Evolutionary conservation across 2,888 invertebrate genomes (phyloP).

Genomic region (Phymatocera aterrima): DNA sequence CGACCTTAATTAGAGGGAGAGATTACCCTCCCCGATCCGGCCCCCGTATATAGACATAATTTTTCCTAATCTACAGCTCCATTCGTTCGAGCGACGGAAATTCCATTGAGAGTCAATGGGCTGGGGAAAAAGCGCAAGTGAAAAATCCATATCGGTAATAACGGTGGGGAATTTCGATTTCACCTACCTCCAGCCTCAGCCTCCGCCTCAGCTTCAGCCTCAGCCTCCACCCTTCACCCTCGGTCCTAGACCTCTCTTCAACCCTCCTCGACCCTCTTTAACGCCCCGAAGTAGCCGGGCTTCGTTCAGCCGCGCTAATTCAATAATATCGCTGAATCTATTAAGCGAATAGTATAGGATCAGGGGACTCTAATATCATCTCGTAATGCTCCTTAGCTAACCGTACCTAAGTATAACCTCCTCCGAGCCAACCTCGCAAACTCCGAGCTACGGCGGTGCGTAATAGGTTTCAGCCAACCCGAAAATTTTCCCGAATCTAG

Average conservation of each 20-base stretch:
- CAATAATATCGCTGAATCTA: slow-evolving; percentile 67
- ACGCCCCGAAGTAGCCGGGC: slow-evolving; percentile 54
- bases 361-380: slow-evolving; percentile 61
- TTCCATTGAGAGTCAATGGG: slow-evolving; percentile 46
- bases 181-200: slow-evolving; percentile 27
- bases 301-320: slow-evolving; percentile 64
- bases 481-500: slow-evolving; percentile 43
- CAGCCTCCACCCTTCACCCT: slow-evolving; percentile 20
- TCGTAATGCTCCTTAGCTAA: slow-evolving; percentile 60
- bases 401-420: slow-evolving; percentile 25
- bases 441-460: slow-evolving; percentile 28
- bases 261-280: slow-evolving; percentile 47
- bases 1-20: slow-evolving; percentile 29
- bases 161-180: slow-evolving; percentile 53
- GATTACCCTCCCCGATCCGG: not conserved
- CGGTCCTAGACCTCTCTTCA: slow-evolving; percentile 38
- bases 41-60: slow-evolving; percentile 32
- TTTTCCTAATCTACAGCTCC: slow-evolving; percentile 45
- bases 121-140: slow-evolving; percentile 43
- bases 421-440: slow-evolving; percentile 32
- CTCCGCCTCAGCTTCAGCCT: too few relatives aligned
- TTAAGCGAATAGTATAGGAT: slow-evolving; percentile 66
- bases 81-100: slow-evolving; percentile 40
- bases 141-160: slow-evolving; percentile 54
- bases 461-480: slow-evolving; percentile 32